Conservation (phyloP, 2,113 vertebrate species). For the Tachysurus vachellii region DNA sequence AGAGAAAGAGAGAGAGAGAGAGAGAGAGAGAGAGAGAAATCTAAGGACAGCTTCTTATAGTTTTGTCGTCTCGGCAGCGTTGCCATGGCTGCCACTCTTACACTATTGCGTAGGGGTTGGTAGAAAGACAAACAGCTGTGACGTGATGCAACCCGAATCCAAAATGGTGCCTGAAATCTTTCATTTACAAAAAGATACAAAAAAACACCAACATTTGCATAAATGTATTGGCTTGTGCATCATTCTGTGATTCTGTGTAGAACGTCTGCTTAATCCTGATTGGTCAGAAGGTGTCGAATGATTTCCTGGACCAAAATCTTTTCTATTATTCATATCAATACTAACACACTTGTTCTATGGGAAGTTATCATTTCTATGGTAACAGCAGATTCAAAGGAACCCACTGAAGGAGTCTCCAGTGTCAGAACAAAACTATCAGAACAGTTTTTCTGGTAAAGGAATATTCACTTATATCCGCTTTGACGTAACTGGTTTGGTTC, state of each 20-base stretch:
- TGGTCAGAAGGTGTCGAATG: background rate
- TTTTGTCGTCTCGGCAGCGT: constrained; percentile 56
- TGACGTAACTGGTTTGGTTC: background rate
- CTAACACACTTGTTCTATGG: background rate
- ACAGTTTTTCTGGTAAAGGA: background rate
- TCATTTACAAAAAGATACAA: background rate
- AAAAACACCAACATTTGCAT: background rate
- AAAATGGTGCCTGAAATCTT: background rate
- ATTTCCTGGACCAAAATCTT: background rate
- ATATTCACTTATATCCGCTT: background rate
- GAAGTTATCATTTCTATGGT: background rate
- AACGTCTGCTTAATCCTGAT: background rate
- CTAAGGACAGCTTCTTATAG: background rate
- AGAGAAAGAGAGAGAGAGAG: too few species aligned
- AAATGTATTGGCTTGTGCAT: background rate
- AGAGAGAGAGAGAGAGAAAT: background rate
- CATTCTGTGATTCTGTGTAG: background rate
- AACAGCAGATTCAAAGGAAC: background rate
- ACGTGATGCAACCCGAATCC: constrained; percentile 63
- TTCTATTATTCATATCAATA: background rate
- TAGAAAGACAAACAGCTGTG: constrained; percentile 65
- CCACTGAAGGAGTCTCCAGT: background rate
- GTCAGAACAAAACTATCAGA: background rate
- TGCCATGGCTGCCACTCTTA: constrained; percentile 67
- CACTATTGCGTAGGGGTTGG: constrained; percentile 53